These are phyloP conservation scores for Pyrrhosoma nymphula DNA, from an alignment of 2,888 invertebrate species.

Conservation along the genomic window DNA sequence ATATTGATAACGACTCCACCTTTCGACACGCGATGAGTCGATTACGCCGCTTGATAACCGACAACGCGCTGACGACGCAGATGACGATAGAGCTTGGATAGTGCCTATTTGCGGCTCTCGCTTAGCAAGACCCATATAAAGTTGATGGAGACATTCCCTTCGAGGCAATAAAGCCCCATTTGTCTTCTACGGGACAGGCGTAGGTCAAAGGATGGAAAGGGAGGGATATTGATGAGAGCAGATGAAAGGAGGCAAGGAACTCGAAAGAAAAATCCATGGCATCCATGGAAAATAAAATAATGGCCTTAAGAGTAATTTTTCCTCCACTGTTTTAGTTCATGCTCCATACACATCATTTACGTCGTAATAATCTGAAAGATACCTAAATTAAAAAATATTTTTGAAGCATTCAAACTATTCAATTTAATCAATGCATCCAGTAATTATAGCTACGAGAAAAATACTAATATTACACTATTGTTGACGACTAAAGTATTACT, in stretches of 20 bases:
- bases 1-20: slow-evolving; percentile 42
- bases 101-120: not conserved
- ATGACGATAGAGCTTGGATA: not conserved
- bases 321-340: too few species aligned
- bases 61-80: slow-evolving; percentile 25
- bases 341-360: too few species aligned
- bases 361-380: too few species aligned
- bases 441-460: too few species aligned
- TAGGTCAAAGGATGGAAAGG: not conserved
- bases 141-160: not conserved
- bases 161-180: not conserved
- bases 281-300: too few species aligned
- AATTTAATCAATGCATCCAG: too few species aligned
- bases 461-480: too few species aligned
- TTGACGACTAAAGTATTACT: too few species aligned
- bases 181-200: not conserved
- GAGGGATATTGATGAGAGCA: not conserved
- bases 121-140: not conserved
- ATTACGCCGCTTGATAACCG: slow-evolving; percentile 49
- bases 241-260: not conserved
- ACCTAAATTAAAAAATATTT: too few species aligned
- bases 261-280: too few species aligned
- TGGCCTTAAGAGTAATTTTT: too few species aligned
- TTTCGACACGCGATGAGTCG: slow-evolving; percentile 48
- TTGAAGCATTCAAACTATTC: too few species aligned